Conservation (phyloP, 2,113 vertebrate genomes). For the Colistium nudipinnis region DNA sequence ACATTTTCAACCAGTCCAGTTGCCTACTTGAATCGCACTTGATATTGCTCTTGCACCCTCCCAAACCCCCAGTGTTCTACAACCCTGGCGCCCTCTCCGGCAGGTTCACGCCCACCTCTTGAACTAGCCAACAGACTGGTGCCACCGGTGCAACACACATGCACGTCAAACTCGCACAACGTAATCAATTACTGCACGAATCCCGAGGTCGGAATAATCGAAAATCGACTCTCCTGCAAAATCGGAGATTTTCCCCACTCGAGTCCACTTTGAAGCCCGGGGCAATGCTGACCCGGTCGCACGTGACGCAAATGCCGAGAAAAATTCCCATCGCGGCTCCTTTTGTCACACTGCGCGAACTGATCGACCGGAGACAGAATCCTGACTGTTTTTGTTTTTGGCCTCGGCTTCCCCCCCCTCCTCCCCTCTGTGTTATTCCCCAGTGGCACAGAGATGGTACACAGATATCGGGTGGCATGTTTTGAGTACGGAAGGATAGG, state of each 20-base stretch:
- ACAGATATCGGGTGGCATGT: slow-evolving; percentile 36
- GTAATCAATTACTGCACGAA: slow-evolving; percentile 26
- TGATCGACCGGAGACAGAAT: slow-evolving; percentile 19
- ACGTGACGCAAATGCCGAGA: neutral
- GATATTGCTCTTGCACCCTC: neutral
- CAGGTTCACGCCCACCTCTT: slow-evolving; percentile 21
- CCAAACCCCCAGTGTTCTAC: slow-evolving; percentile 10
- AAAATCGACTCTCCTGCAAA: slow-evolving; percentile 5
- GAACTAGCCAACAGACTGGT: neutral
- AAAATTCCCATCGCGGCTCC: neutral
- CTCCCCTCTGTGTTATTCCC: neutral
- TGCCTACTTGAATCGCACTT: neutral
- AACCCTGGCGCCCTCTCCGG: slow-evolving; percentile 5
- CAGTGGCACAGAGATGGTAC: slow-evolving; percentile 33
- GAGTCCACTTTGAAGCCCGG: neutral
- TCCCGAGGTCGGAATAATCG: slow-evolving; percentile 12
- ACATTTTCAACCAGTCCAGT: too few species aligned
- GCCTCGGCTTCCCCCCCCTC: neutral
- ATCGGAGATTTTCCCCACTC: slow-evolving; percentile 7
- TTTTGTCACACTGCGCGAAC: slow-evolving; percentile 26
- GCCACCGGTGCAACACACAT: too few species aligned
- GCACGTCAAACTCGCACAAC: neutral
- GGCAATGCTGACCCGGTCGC: neutral
- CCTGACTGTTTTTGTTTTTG: neutral
- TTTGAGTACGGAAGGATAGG: slow-evolving; percentile 46